A percentile compares a stretch with the other conserved stretches of the same genome.
Conservation (phyloP, 2,888 invertebrate species). For the Ennomos quercinarius region DNA sequence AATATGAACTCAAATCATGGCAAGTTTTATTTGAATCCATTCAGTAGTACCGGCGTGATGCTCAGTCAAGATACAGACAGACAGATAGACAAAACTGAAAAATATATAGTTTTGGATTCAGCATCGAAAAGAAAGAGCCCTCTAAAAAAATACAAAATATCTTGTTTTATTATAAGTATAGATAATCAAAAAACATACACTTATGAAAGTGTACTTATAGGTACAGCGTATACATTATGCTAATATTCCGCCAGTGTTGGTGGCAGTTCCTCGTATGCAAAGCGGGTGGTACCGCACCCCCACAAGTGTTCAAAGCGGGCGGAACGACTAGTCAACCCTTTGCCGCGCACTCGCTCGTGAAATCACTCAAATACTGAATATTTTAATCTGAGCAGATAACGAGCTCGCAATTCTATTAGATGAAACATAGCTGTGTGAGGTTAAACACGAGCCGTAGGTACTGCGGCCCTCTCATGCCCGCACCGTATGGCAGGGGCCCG, state of each 20-base stretch:
- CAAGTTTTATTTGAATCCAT: no score
- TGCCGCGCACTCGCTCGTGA: slow-evolving; percentile 84
- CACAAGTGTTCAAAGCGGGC: slow-evolving; percentile 83
- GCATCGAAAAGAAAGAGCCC: no score
- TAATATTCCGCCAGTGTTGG: slow-evolving; percentile 34
- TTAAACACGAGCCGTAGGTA: slow-evolving; percentile 68
- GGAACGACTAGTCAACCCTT: slow-evolving; percentile 84
- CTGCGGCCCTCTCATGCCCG: slow-evolving; percentile 50
- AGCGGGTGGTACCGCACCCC: slow-evolving; percentile 67
- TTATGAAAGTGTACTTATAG: slow-evolving; percentile 24
- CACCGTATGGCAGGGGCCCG: slow-evolving; percentile 50
- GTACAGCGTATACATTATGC: slow-evolving; percentile 27
- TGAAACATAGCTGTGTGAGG: slow-evolving; percentile 81
- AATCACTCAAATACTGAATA: slow-evolving; percentile 86
- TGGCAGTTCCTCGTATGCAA: slow-evolving; percentile 49
- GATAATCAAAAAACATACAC: not conserved
- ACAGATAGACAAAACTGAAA: no score
- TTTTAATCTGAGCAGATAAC: slow-evolving; percentile 86
- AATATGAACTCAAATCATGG: no score
- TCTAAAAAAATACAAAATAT: no score
- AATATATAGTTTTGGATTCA: no score
- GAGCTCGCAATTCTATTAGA: slow-evolving; percentile 85
- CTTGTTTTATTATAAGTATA: no score
- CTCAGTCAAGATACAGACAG: no score
- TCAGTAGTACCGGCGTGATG: no score